phyloP scores from a whole-genome alignment of 35 echinoderm and acorn worm species.

The Strongylocentrotus purpuratus region DNA sequence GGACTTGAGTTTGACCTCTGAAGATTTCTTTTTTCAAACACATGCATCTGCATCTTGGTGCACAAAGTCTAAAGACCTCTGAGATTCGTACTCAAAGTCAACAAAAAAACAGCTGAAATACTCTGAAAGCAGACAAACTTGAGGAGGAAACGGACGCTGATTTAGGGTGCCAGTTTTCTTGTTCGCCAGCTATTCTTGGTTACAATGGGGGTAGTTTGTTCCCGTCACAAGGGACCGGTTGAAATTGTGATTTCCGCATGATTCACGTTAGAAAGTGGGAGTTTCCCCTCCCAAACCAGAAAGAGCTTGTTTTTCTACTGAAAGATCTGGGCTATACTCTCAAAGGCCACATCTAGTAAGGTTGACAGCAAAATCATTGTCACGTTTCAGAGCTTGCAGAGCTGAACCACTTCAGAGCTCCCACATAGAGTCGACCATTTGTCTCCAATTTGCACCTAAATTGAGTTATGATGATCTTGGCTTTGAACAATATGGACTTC shows the following conservation, averaged over 20 bases:
- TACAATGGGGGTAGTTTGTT: neutral
- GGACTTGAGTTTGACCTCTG: neutral
- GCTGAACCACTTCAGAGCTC: neutral
- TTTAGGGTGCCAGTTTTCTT: conserved; percentile 9
- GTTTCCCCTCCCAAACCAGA: conserved; percentile 21
- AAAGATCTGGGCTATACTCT: conserved; percentile 1
- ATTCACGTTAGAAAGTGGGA: conserved; percentile 23
- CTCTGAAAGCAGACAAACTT: neutral
- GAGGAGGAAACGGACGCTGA: neutral
- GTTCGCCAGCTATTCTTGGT: neutral
- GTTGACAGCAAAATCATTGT: conserved; percentile 17
- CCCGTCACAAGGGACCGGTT: conserved; percentile 11
- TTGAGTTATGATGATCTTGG: neutral
- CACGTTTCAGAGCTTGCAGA: neutral
- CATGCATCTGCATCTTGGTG: neutral
- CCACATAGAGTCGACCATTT: neutral
- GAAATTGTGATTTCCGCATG: conserved; percentile 56
- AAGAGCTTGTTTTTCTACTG: conserved; percentile 7
- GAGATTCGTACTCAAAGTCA: neutral
- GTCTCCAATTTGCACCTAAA: neutral
- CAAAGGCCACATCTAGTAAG: neutral
- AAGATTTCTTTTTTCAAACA: neutral
- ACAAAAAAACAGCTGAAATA: conserved; percentile 13
- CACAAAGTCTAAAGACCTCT: neutral
- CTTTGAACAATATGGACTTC: neutral